Base-by-base conservation (phyloP, 1,140 invertebrate species). In the Pteromalus puparum region DNA sequence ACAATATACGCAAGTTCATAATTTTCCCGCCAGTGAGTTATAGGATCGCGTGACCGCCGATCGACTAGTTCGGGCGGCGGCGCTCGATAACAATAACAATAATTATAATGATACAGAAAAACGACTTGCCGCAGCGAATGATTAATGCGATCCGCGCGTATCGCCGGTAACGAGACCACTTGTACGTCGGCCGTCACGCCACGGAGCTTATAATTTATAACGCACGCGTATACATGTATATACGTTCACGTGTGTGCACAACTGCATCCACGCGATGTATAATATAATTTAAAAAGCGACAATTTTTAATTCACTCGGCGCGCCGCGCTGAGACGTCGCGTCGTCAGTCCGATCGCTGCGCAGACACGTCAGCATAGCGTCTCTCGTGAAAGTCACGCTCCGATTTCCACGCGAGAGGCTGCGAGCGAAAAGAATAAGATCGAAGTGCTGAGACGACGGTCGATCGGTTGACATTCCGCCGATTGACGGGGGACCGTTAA, bases 1-100 rank as follows among this genome's bases (percentile, higher is more conserved):
- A 26, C 26, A 46, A 79, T 78, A 75, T 75, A 48, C 42, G 75
- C 18, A 38, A 84, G 48, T 74, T 84, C 38, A 84, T 84, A 79
- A 84, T 84, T 84, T 80, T 84, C 48, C 82, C 76, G 82, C 61
- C 75, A 79, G 48, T 84, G 83, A 84, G 61, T 84, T 84, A 84
- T 84, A 24, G 77, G 72, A 75, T 84, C 78, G 83, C 77, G 83
- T 80, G 83, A 81, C 67, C 53, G 30, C 24, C 24, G n/a, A 26
- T 42, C 73, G 68, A 72, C 30, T 28, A 72, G 15, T 61, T 75
- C 81, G 81, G 34, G 1, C 67, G 68, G 24, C 68, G 30, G 13
- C 6, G 2, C 38, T 30, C 70, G 28, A 61, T 72, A 78, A 83
- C 75, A 83, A 78, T 73, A 74, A 79, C 21, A 68, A 79, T 74